Percentiles rank a stretch among this genome's conserved stretches.
These are phyloP conservation scores for Heptranchias perlo DNA, from an alignment of 2,113 vertebrate species.

Conservation along the genomic window DNA sequence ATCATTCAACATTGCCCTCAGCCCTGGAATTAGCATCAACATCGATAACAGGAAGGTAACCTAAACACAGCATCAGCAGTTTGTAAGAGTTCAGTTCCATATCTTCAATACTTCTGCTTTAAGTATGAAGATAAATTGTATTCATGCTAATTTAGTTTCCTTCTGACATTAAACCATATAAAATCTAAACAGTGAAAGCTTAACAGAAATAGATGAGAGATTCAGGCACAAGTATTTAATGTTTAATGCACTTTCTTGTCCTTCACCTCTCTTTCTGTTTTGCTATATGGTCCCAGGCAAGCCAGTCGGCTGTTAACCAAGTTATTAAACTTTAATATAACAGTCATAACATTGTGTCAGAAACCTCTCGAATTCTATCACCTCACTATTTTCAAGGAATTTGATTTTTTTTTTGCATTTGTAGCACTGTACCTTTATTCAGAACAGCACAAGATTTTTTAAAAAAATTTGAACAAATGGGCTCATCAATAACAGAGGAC, in stretches of 20 bases:
- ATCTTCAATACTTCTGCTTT: background rate
- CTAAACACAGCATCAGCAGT: background rate
- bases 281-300: background rate
- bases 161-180: background rate
- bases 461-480: background rate
- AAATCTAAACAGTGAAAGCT: slow-evolving; percentile 27
- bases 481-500: too few relatives aligned
- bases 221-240: background rate
- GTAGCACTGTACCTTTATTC: background rate
- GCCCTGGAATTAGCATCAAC: background rate
- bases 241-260: background rate
- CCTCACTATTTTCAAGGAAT: background rate
- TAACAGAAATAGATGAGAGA: background rate
- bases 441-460: background rate
- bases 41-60: background rate
- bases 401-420: background rate
- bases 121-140: background rate
- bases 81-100: slow-evolving; percentile 6
- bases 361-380: background rate
- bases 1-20: slow-evolving; percentile 1
- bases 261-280: background rate
- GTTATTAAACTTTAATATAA: background rate
- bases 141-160: background rate
- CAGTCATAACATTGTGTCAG: background rate
- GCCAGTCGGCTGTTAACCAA: background rate